Evolutionary conservation across 2,113 vertebrate species (phyloP), one percentile per base, ranked within the genome.

Genomic region (Oncorhynchus tshawytscha): DNA sequence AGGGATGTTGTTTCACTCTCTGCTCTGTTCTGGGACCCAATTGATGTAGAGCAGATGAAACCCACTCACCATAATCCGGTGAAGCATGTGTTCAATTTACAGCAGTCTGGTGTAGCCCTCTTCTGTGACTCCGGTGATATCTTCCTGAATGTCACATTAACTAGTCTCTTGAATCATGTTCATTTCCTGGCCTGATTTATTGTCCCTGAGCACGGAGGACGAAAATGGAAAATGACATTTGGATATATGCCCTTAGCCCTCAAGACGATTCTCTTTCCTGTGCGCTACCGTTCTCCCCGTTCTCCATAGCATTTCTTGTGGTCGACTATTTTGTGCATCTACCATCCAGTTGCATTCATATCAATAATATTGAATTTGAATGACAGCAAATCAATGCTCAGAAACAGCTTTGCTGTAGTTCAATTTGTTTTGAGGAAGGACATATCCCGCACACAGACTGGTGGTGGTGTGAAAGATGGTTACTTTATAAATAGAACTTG

Each of bases 191-290:
- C 65, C 75, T 76, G 45, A 76, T 48, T 76, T 78, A 48, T 62
- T 73, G 62, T 72, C 70, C 62, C n/a, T 29, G 70, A 31, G 67
- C 59, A 65, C 51, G 18, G 15, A 70, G 34, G 72, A 24, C 62
- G 62, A 48, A 70, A 68, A 51, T 45, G 73, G 64, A 80, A 83
- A 83, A 71, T 75, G 25, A 75, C 69, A 72, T 80, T 80, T 78
- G 62, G 49, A 62, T 62, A 51, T 34, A 6, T 80, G 31, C 62
- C 25, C 78, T 68, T 65, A 29, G 69, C 57, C 59, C 62, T 16
- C 49, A 70, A 45, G 39, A 45, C 8, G 39, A 57, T 68, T 71
- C 49, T 71, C 71, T 45, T 3, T 59, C 27, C 22, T 25, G 13
- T 65, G 48, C 62, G 15, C 16, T 54, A 5, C 51, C 51, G 15